Base-by-base conservation (phyloP, 1,140 invertebrate genomes). In the Drosophila sp. region DNA sequence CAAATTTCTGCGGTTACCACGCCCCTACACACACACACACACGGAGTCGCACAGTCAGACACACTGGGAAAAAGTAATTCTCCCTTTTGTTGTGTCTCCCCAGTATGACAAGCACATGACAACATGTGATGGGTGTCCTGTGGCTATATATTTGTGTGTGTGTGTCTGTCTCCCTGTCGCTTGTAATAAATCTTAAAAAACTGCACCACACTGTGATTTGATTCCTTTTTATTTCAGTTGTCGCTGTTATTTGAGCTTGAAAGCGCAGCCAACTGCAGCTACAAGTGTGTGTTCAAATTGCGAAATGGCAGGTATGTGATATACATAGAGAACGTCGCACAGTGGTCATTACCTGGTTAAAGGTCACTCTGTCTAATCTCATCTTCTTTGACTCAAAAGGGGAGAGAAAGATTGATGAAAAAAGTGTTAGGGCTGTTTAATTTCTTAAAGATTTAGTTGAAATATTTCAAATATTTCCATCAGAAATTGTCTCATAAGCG, bases 161-260 rank as follows among this genome's bases (percentile, higher is more conserved):
- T 54, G 8, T 85, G 82, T 47, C 23, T 78, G 61, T 29, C 60
- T 61, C 6, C 6, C 30, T 58, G 84, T 80, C 77, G 80, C 72
- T 79, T 68, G 84, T 89, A 89, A 89, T 89, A 87, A 87, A 87
- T 89, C 84, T 87, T 87, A 61, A 80, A 87, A 86, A 89, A 67
- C 63, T 78, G 76, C 75, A 79, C 64, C 64, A 61, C 69, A 70
- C 76, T 67, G 72, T 86, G 83, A 86, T 86, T 87, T 83, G 70
- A 71, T 79, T 69, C 63, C 47, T 67, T 77, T 64, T 29, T 7
- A 11, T 70, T 66, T 70, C 61, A 17, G 23, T 32, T 47, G 10
- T 62, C 17, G 50, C 41, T 54, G 29, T 69, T 44, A 27, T 70
- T 32, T 77, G 69, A 65, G 73, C 73, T 67, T 71, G 54, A 60